Percentiles rank a stretch among this genome's conserved stretches.
phyloP scores from a whole-genome alignment of 2,888 invertebrate species.

The Ditula angustiorana region DNA sequence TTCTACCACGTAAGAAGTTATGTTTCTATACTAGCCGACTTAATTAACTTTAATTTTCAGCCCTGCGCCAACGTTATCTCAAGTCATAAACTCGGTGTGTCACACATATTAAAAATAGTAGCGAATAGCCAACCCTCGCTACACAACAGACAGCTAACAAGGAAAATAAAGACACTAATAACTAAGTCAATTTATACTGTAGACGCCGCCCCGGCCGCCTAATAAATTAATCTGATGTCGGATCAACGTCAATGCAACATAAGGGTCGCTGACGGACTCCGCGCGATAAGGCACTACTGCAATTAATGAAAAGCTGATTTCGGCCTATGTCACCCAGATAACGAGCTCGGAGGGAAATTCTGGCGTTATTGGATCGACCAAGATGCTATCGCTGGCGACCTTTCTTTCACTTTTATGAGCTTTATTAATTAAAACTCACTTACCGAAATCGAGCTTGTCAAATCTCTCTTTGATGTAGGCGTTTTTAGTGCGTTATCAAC shows the following conservation, averaged over 20 bases:
- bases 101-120: background rate
- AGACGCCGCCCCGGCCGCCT: slow-evolving; percentile 59
- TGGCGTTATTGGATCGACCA: slow-evolving; percentile 63
- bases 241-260: slow-evolving; percentile 73
- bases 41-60: background rate
- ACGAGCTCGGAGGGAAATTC: slow-evolving; percentile 51
- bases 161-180: slow-evolving; percentile 71
- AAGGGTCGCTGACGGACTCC: slow-evolving; percentile 65
- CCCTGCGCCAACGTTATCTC: background rate
- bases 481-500: slow-evolving; percentile 14
- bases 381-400: slow-evolving; percentile 54
- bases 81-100: background rate
- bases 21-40: background rate
- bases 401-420: slow-evolving; percentile 55
- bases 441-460: slow-evolving; percentile 6
- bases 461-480: slow-evolving; percentile 21
- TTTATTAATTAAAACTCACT: slow-evolving; percentile 62
- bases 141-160: slow-evolving; percentile 57
- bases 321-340: slow-evolving; percentile 67
- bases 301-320: slow-evolving; percentile 81
- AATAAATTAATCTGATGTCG: slow-evolving; percentile 78
- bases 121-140: background rate
- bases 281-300: slow-evolving; percentile 67
- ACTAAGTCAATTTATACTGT: slow-evolving; percentile 68
- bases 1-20: background rate